Percentiles rank a stretch among this genome's conserved stretches.
phyloP scores from a whole-genome alignment of 2,113 vertebrate species.

The Excalfactoria chinensis region DNA sequence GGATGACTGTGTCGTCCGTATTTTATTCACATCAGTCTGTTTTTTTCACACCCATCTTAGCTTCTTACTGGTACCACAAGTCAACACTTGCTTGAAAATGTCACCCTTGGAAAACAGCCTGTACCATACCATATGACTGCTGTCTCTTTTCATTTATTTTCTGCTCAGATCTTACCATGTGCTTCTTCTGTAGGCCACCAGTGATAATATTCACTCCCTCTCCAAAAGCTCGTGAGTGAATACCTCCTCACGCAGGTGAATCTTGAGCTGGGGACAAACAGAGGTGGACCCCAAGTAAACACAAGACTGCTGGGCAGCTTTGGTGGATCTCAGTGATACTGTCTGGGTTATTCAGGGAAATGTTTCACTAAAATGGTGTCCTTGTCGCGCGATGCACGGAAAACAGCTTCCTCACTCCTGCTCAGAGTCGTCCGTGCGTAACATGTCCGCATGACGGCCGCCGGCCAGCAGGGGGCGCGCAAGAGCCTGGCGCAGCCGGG shows the following conservation, averaged over 20 bases:
- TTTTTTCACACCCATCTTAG: neutral
- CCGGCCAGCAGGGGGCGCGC: neutral
- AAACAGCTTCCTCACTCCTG: neutral
- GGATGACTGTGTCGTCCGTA: neutral
- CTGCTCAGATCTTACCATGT: neutral
- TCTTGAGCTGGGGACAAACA: neutral
- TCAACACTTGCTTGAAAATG: neutral
- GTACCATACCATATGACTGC: neutral
- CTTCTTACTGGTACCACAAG: neutral
- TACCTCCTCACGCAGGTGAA: neutral
- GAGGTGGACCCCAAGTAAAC: neutral
- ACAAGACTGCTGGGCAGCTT: neutral
- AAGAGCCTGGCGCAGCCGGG: neutral
- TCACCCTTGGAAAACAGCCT: neutral
- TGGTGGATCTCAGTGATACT: neutral
- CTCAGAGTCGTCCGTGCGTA: neutral
- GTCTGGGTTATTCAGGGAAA: neutral
- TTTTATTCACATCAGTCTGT: neutral
- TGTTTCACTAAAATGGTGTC: neutral
- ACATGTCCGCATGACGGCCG: neutral
- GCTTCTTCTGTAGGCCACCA: neutral
- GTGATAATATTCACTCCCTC: neutral
- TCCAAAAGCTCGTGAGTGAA: neutral
- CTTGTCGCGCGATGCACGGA: neutral
- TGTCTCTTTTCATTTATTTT: neutral